phyloP scores from a whole-genome alignment of 2,797 vertebrate species.

The Antrozous pallidus region DNA sequence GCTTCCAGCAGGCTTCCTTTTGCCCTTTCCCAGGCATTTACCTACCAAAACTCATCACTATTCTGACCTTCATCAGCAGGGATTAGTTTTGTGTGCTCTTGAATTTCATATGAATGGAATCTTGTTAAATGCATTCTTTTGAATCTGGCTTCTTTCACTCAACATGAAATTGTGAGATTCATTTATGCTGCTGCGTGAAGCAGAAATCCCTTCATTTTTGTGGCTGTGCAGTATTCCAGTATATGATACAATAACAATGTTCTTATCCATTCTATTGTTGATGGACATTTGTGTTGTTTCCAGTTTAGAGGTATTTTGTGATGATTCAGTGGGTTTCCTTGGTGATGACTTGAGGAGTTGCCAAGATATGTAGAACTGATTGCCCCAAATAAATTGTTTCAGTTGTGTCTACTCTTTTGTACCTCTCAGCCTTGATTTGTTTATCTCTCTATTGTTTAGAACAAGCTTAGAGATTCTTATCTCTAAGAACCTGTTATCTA shows the following conservation, averaged over 20 bases:
- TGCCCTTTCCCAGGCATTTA: background rate
- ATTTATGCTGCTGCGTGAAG: background rate
- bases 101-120: background rate
- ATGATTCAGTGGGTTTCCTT: background rate
- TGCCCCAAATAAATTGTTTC: no score
- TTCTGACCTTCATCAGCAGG: background rate
- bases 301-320: background rate
- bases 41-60: background rate
- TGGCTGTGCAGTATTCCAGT: background rate
- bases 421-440: background rate
- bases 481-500: background rate
- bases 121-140: background rate
- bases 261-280: background rate
- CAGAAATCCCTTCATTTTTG: background rate
- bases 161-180: background rate
- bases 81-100: background rate
- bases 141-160: background rate
- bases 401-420: background rate
- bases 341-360: background rate
- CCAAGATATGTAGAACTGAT: background rate
- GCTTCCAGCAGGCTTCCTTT: background rate
- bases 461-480: background rate
- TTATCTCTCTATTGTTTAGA: background rate
- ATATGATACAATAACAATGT: background rate
- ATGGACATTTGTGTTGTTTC: background rate